Conservation (phyloP, 1,140 invertebrate genomes). For the Acyrthosiphon pisum region DNA sequence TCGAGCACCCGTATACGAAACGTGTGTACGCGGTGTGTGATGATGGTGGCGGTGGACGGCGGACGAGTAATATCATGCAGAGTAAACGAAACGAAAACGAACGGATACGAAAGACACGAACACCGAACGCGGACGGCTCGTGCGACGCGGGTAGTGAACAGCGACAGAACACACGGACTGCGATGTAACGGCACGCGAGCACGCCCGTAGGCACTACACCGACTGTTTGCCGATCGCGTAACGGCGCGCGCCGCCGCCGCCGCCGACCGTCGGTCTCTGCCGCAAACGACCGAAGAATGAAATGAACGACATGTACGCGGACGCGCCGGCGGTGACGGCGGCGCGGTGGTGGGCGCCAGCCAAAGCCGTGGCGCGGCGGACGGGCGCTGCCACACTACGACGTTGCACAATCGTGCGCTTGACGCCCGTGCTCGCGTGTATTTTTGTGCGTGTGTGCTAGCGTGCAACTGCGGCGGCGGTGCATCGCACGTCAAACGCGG, state of each 20-base stretch:
- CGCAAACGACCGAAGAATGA: not conserved
- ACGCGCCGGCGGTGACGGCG: not conserved
- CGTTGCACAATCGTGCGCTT: conserved; percentile 44
- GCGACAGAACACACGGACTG: not conserved
- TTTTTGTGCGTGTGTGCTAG: not conserved
- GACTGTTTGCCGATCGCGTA: not conserved
- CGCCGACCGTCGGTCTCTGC: not conserved
- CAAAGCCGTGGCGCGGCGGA: not conserved
- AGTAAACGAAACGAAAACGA: not conserved
- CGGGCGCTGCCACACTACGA: not conserved
- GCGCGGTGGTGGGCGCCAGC: conserved; percentile 37
- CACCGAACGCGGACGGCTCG: not conserved
- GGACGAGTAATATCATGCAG: not conserved
- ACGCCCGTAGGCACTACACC: conserved; percentile 4
- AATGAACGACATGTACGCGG: conserved; percentile 27
- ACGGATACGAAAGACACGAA: not conserved
- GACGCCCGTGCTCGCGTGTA: not conserved
- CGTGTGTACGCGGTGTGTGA: no score
- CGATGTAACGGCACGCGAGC: not conserved
- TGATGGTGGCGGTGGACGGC: not conserved
- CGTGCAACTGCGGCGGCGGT: not conserved
- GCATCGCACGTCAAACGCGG: not conserved
- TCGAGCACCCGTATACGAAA: conserved; percentile 64
- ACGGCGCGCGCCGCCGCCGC: not conserved
- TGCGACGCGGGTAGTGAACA: not conserved